phyloP scores from a whole-genome alignment of 2,113 vertebrate genomes.

The Myotis davidii region DNA sequence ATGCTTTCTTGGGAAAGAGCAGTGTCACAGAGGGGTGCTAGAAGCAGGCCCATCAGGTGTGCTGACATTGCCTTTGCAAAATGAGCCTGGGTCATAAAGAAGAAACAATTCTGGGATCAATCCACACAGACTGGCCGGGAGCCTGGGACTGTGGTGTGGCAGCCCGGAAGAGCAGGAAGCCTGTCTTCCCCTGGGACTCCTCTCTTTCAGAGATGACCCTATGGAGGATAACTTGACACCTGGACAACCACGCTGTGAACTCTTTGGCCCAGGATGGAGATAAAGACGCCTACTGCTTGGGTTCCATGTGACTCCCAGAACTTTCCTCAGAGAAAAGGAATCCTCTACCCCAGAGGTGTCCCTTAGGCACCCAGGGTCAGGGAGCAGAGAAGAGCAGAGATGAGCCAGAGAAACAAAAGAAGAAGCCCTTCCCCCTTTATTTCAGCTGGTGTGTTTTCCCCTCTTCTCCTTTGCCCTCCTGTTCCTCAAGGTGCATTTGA shows the following conservation, averaged over 20 bases:
- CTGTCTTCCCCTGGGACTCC: neutral
- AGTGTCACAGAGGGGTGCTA: neutral
- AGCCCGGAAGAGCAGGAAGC: neutral
- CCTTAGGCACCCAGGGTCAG: neutral
- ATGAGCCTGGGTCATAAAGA: neutral
- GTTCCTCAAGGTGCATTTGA: neutral
- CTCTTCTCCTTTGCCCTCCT: neutral
- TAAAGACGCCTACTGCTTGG: neutral
- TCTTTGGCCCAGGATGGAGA: neutral
- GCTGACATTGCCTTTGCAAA: neutral
- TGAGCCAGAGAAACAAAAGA: neutral
- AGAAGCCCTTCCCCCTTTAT: neutral
- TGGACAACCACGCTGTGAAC: neutral
- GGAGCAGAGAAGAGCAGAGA: neutral
- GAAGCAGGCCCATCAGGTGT: neutral
- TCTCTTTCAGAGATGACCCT: neutral
- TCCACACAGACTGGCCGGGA: neutral
- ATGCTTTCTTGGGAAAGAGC: conserved; percentile 31
- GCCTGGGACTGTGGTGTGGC: neutral
- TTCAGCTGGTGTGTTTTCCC: neutral
- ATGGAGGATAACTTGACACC: neutral
- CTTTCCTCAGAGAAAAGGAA: neutral
- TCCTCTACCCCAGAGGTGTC: neutral
- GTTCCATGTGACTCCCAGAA: neutral
- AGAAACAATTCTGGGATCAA: neutral